These are phyloP conservation scores for Puntigrus tetrazona DNA, from an alignment of 2,113 vertebrate species.

Conservation along the genomic window DNA sequence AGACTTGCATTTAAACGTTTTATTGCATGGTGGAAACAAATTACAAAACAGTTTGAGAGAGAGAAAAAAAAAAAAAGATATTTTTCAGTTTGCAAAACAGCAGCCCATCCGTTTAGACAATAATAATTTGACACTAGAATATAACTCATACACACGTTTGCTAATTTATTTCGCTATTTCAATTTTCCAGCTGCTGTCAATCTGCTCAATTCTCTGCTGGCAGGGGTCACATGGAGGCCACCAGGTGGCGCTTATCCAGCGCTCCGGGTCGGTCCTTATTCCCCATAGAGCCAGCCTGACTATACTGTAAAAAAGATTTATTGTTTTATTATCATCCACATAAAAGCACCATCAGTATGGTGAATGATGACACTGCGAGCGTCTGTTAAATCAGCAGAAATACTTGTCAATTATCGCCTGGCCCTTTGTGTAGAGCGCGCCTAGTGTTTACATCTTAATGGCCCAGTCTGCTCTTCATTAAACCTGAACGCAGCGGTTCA, in stretches of 20 bases:
- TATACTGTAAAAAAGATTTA: background rate
- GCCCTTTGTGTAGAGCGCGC: conserved; percentile 46
- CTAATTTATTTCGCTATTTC: background rate
- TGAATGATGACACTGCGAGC: conserved; percentile 56
- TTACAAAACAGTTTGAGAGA: no score
- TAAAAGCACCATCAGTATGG: background rate
- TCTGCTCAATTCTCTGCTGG: background rate
- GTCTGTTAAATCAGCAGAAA: conserved; percentile 1
- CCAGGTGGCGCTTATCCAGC: background rate
- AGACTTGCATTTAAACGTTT: no score
- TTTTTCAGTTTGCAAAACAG: no score
- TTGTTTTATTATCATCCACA: background rate
- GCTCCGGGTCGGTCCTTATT: background rate
- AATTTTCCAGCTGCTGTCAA: background rate
- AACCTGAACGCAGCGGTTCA: conserved; percentile 70
- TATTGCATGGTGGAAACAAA: no score
- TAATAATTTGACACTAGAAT: background rate
- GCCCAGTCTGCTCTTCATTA: conserved; percentile 75
- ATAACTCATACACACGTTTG: background rate
- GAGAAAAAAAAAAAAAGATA: no score
- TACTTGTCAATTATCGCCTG: conserved; percentile 56
- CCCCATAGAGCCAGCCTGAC: background rate
- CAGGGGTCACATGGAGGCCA: background rate
- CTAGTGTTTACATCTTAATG: conserved; percentile 69
- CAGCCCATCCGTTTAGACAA: background rate